phyloP scores from a whole-genome alignment of 2,888 invertebrate genomes.

The Hecatera dysodea region DNA sequence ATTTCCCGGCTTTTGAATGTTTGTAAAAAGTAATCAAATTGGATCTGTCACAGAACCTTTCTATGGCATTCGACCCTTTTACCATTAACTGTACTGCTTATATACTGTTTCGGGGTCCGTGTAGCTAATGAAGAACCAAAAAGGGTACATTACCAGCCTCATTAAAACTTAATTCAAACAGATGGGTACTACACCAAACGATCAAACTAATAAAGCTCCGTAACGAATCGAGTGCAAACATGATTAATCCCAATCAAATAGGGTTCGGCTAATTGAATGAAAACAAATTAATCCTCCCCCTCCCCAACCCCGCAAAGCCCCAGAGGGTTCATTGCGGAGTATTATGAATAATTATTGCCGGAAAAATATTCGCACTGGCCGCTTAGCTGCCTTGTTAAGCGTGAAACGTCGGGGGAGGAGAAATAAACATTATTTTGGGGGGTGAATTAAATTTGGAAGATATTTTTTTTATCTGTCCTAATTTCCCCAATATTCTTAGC shows the following conservation, averaged over 20 bases:
- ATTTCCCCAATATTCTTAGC: neutral
- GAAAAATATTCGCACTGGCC: conserved; percentile 49
- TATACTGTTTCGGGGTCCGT: conserved; percentile 6
- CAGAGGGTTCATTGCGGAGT: conserved; percentile 34
- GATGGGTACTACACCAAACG: conserved; percentile 36
- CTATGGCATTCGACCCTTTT: conserved; percentile 11
- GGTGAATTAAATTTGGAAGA: conserved; percentile 2
- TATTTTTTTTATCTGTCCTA: neutral
- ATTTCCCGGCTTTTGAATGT: conserved; percentile 8
- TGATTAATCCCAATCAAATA: conserved; percentile 69
- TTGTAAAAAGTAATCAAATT: conserved; percentile 26
- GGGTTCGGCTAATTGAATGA: conserved; percentile 68
- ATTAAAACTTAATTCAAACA: conserved; percentile 51
- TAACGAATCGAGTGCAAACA: conserved; percentile 63
- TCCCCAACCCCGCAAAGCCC: neutral
- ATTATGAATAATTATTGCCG: conserved; percentile 56
- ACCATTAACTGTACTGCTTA: conserved; percentile 10
- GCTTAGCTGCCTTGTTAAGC: conserved; percentile 30
- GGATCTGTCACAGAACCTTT: neutral
- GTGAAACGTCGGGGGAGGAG: conserved; percentile 15
- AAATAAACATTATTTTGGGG: conserved; percentile 15
- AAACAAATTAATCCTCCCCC: conserved; percentile 65
- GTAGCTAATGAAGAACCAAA: conserved; percentile 38
- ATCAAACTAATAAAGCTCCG: conserved; percentile 51
- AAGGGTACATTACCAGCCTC: conserved; percentile 31